Percentiles rank a stretch among this genome's conserved stretches.
These are phyloP conservation scores for Gadus macrocephalus DNA, from an alignment of 2,113 vertebrate genomes.

Conservation along the genomic window DNA sequence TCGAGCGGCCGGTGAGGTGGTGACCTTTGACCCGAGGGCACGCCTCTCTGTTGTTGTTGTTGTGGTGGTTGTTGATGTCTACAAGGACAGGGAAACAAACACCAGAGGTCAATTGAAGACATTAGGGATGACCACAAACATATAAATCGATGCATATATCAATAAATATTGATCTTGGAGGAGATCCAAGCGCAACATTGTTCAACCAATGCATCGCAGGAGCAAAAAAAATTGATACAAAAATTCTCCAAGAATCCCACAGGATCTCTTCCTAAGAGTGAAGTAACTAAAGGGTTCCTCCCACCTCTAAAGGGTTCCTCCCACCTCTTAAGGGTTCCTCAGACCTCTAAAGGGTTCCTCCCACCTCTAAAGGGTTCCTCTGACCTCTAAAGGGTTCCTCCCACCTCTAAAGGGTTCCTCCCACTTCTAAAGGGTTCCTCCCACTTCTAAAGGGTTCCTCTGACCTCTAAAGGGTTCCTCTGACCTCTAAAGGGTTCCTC, in stretches of 20 bases:
- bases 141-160: not conserved
- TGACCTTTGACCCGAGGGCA: slow-evolving; percentile 70
- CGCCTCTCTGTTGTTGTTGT: slow-evolving; percentile 64
- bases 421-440: not conserved
- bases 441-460: too few species aligned
- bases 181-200: not conserved
- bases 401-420: too few species aligned
- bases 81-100: not conserved
- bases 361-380: not conserved
- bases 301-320: too few species aligned
- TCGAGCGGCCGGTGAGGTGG: slow-evolving; percentile 38
- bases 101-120: not conserved
- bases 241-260: too few species aligned
- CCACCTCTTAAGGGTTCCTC: not conserved
- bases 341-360: too few species aligned
- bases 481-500: too few species aligned
- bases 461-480: too few species aligned
- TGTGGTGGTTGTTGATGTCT: slow-evolving; percentile 28
- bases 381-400: too few species aligned
- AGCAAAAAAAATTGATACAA: too few species aligned
- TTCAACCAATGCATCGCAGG: too few species aligned
- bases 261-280: too few species aligned
- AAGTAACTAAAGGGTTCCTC: not conserved
- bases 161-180: too few species aligned
- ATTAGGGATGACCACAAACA: not conserved